These are phyloP conservation scores for Nesogale talazaci DNA, from an alignment of 2,113 vertebrate genomes.

Conservation along the genomic window DNA sequence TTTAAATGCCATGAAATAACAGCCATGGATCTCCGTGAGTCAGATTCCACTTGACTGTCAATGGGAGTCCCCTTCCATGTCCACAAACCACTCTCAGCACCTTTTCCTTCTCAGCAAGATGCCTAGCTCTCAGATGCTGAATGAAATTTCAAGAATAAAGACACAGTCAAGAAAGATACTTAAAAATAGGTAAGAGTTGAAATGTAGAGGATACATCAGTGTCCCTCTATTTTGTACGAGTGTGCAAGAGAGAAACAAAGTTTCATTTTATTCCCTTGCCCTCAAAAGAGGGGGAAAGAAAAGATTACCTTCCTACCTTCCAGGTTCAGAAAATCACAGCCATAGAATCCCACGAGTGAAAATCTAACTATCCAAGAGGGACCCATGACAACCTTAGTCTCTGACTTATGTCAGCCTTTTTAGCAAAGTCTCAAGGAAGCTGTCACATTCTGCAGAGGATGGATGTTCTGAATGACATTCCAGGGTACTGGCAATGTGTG, in stretches of 20 bases:
- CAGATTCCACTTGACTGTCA: not conserved
- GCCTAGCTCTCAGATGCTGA: not conserved
- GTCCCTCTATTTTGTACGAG: not conserved
- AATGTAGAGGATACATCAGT: no score
- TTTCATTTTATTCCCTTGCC: not conserved
- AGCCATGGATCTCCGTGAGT: not conserved
- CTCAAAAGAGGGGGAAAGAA: not conserved
- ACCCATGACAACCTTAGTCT: not conserved
- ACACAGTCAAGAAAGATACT: not conserved
- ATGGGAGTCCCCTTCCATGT: not conserved
- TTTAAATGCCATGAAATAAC: not conserved
- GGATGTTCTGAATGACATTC: not conserved
- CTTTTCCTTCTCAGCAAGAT: not conserved
- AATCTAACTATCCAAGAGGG: not conserved
- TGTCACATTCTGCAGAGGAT: not conserved
- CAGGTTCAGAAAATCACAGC: not conserved
- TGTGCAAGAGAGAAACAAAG: not conserved
- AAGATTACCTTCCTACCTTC: not conserved
- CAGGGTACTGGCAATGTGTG: not conserved
- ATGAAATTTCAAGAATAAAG: not conserved
- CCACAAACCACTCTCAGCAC: fast-evolving
- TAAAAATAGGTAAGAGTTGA: not conserved
- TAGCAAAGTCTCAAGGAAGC: not conserved
- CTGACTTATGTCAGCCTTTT: no score
- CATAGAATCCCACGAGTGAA: not conserved